phyloP scores from a whole-genome alignment of 2,888 invertebrate species.

The Baccha elongata region DNA sequence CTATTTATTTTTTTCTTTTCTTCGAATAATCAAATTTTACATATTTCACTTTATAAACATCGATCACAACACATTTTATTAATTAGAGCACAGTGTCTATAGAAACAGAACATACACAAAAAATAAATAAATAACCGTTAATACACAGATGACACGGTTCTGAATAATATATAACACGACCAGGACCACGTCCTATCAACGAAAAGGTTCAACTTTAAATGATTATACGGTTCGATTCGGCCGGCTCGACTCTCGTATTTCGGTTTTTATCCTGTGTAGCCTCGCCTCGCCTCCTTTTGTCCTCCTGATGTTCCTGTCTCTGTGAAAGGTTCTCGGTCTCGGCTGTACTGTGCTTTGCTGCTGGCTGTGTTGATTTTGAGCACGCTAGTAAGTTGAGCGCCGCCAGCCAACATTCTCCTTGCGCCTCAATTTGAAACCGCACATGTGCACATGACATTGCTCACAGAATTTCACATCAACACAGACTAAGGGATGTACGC shows the following conservation, averaged over 20 bases:
- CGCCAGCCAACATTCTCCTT: conserved; percentile 55
- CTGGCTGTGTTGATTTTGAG: conserved; percentile 8
- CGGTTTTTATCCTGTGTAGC: conserved; percentile 56
- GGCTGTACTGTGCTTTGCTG: not conserved
- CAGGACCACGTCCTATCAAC: conserved; percentile 43
- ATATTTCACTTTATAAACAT: conserved; percentile 15
- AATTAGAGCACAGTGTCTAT: conserved; percentile 24
- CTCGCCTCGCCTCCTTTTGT: not conserved
- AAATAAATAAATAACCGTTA: conserved; percentile 43
- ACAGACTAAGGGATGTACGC: conserved; percentile 14
- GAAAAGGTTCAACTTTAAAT: conserved; percentile 57
- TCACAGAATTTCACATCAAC: conserved; percentile 26
- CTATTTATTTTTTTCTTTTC: not conserved
- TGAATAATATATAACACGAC: conserved; percentile 27
- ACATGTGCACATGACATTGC: conserved; percentile 67
- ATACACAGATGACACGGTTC: conserved; percentile 24
- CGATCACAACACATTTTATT: conserved; percentile 14
- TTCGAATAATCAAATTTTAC: not conserved
- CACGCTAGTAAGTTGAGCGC: conserved; percentile 35
- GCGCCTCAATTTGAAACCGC: conserved; percentile 55
- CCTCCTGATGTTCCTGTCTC: not conserved
- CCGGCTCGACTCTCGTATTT: conserved; percentile 31
- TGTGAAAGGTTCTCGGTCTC: not conserved
- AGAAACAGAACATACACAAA: conserved; percentile 13
- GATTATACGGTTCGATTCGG: conserved; percentile 22